phyloP scores from a whole-genome alignment of 1,140 invertebrate genomes.

The Scaptomyza graminum region DNA sequence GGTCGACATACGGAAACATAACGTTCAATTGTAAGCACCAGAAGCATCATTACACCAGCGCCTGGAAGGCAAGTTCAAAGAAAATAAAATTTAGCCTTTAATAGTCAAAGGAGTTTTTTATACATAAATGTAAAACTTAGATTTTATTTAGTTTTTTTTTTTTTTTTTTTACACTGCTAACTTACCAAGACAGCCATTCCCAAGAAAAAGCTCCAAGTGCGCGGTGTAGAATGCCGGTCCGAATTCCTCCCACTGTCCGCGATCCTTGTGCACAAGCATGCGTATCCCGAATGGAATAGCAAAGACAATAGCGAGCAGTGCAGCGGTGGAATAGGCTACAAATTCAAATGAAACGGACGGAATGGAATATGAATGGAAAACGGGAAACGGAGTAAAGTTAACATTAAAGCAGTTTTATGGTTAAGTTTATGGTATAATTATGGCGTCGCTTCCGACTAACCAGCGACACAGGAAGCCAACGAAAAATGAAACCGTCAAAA shows the following conservation, averaged over 20 bases:
- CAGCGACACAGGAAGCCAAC: constrained; percentile 50
- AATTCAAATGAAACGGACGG: no score
- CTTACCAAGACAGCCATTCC: constrained; percentile 89
- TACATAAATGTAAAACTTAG: no score
- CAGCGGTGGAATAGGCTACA: constrained; percentile 89
- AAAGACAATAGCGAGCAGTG: constrained; percentile 89
- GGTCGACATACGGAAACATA: constrained; percentile 93
- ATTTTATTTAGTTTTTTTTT: no score
- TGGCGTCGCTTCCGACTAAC: constrained; percentile 57
- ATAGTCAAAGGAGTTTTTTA: no score
- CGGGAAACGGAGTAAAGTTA: constrained; percentile 28
- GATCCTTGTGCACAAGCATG: constrained; percentile 87
- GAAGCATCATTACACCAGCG: constrained; percentile 90
- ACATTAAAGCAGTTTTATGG: constrained; percentile 60
- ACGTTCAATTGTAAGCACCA: constrained; percentile 91
- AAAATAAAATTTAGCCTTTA: no score
- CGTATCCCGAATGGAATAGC: constrained; percentile 89
- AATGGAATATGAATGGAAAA: constrained; percentile 8
- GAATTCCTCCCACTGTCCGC: constrained; percentile 87
- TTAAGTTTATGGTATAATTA: constrained; percentile 78
- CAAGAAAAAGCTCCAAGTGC: constrained; percentile 89
- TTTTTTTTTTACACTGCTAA: background rate
- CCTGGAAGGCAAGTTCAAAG: constrained; percentile 84
- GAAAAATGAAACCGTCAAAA: constrained; percentile 17
- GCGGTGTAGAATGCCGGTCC: constrained; percentile 89